A percentile compares a stretch with the other conserved stretches of the same genome.
Conservation (phyloP, 2,888 invertebrate species). For the Lithophane socia region DNA sequence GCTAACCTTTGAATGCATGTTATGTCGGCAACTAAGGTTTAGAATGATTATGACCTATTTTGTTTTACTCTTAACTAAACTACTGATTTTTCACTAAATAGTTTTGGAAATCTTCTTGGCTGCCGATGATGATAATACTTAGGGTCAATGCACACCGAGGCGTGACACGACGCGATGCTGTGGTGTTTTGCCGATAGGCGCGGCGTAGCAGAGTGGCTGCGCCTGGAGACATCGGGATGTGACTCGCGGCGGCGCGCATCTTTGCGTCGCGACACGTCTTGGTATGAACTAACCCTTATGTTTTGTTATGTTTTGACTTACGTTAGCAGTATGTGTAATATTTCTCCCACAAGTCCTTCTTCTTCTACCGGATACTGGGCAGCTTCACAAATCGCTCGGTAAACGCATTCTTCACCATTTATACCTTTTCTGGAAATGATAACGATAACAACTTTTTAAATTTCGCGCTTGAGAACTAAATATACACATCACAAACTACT, state of each 20-base stretch:
- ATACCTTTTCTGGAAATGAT: conserved; percentile 89
- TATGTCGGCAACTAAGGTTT: no score
- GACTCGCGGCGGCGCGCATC: no score
- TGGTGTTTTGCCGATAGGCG: no score
- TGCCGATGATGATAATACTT: neutral
- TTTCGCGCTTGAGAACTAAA: neutral
- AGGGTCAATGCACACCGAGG: no score
- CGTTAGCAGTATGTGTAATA: conserved; percentile 93
- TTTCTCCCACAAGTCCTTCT: conserved; percentile 93
- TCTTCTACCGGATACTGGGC: conserved; percentile 92
- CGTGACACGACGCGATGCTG: no score
- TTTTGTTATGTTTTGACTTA: conserved; percentile 79
- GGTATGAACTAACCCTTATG: no score
- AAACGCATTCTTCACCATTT: conserved; percentile 92
- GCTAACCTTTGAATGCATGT: no score
- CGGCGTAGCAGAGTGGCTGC: no score
- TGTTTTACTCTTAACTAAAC: neutral
- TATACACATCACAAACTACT: neutral
- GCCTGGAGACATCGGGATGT: no score
- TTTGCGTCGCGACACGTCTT: no score
- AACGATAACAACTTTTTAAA: neutral
- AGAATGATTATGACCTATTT: no score
- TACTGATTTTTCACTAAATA: neutral
- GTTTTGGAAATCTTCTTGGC: neutral
- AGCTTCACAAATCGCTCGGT: conserved; percentile 94